Base-by-base conservation (phyloP, 2,797 vertebrate genomes). In the Neopelma chrysocephalum region DNA sequence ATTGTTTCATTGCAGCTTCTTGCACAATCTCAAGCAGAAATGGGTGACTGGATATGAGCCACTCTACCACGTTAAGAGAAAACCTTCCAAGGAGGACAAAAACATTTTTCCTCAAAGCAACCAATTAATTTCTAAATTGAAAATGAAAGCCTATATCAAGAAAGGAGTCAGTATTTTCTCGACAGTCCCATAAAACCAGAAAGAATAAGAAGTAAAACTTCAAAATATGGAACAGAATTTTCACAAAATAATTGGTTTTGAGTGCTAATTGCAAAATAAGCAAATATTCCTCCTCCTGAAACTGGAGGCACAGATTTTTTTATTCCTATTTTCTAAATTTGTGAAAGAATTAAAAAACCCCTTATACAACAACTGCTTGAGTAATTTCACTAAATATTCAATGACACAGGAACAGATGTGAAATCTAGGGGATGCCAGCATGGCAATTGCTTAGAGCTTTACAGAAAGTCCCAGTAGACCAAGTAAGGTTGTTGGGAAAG, bases 311-410 rank as follows among this genome's bases (percentile, higher is more conserved):
- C 2, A 53, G 15, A 31, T 19, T 53, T 80, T 48, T 80, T 75
- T 40, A 29, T 34, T 56, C 6, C 4, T 53, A 53, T 53, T 53
- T 53, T 31, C 51, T 80, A 42, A 54, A 78, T 57, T 61, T 57
- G 1, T 69, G 62, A 73, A 80, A 4, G 3, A 7, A 6, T 12
- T 51, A 51, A 40, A 45, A 20, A 1, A 2, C 21, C 0, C 0
- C 1, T 40, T 13, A 66, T 27, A 40, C 11, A 6, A 45, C 25
- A 58, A 22, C 17, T 42, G 2, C 22, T 60, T 72, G 19, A 69
- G 71, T 7, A 83, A 15, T 15, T 42, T 73, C 26, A 27, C 9
- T 85, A 76, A 68, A 60, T 71, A 86, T 68, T 56, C 6, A 17
- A 9, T 7, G 16, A 43, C 70, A 70, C 15, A 42, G 62, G 19